Base-by-base conservation (phyloP, 2,113 vertebrate genomes). In the Scomber japonicus region DNA sequence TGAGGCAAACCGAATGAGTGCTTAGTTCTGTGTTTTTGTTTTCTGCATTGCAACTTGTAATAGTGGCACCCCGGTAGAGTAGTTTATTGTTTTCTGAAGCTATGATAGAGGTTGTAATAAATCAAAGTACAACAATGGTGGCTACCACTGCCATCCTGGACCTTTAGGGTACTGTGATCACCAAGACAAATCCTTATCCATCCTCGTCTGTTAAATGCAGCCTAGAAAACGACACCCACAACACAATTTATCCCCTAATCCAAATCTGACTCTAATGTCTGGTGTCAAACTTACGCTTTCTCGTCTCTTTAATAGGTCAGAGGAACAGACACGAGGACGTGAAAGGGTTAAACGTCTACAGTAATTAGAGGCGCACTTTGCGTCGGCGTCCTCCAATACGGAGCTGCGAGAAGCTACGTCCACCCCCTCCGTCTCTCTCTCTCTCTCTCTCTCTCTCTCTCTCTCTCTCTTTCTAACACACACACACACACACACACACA, bases 341-440 rank as follows among this genome's bases (percentile, higher is more conserved):
- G 88, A 92, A 94, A 76, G 94, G 91, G 96, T 97, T 97, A 97
- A 96, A 89, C 59, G 85, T 92, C 87, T 91, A 93, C 93, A 92
- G 92, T 94, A 93, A 95, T 94, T 94, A 90, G 59, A 88, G 81
- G 75, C 82, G 75, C 81, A 68, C 71, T 93, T 85, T 72, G 80
- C 86, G 81, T 91, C 84, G 80, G 82, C 79, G 76, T 93, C 93
- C 92, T 91, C 95, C 95, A 96, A 95, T 95, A 93, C 94, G 90
- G 88, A 87, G 89, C 93, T 84, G 81, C 53, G 76, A 91, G 91
- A 78, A 65, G 80, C 82, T 81, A 66, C 86, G 81, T 45, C 71
- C 87, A 81, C 89, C 90, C 84, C 82, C 82, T 50, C 59, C 80
- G 45, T 19, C 64, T 49, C 75, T 21, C 64, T 44, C 80, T 74